Percentiles rank a stretch among this genome's conserved stretches.
phyloP scores from a whole-genome alignment of 64 coral and sea anemone genomes.

The Porites australiensis region DNA sequence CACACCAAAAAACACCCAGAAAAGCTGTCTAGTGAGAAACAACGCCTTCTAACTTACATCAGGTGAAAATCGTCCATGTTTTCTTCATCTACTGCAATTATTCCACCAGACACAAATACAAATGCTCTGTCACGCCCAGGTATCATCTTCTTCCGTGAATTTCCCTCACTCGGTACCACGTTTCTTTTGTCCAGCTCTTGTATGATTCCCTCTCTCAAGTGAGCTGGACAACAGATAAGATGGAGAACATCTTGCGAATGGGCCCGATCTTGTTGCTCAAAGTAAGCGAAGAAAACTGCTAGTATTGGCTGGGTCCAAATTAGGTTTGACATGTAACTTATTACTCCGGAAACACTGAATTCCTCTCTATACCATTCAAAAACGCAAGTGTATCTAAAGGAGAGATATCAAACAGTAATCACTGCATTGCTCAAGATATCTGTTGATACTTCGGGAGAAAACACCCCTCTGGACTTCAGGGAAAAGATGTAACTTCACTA shows the following conservation, averaged over 20 bases:
- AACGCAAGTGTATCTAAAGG: constrained; percentile 4
- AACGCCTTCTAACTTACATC: neutral
- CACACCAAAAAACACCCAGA: too few species aligned
- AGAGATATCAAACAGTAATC: too few species aligned
- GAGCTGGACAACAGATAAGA: constrained; percentile 14
- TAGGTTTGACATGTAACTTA: neutral
- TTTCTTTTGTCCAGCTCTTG: neutral
- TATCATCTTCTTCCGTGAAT: neutral
- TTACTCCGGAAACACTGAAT: neutral
- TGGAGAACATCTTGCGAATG: constrained; percentile 34
- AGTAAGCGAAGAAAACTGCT: constrained; percentile 38
- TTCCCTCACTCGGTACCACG: neutral
- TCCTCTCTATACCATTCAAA: constrained; percentile 17
- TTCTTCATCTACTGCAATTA: neutral
- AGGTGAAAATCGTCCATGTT: constrained; percentile 6
- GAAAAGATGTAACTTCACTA: too few species aligned
- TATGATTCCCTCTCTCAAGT: neutral
- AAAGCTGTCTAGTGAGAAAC: too few species aligned
- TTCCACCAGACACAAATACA: constrained; percentile 13
- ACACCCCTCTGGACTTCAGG: too few species aligned
- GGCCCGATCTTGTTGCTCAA: neutral
- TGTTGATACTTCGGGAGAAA: too few species aligned
- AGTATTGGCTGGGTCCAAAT: neutral
- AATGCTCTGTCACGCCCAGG: constrained; percentile 7
- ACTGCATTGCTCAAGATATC: too few species aligned